A percentile compares a stretch with the other conserved stretches of the same genome.
These are phyloP conservation scores for Enteromius afrohamiltoni DNA, from an alignment of 2,797 vertebrate genomes.

Conservation along the genomic window DNA sequence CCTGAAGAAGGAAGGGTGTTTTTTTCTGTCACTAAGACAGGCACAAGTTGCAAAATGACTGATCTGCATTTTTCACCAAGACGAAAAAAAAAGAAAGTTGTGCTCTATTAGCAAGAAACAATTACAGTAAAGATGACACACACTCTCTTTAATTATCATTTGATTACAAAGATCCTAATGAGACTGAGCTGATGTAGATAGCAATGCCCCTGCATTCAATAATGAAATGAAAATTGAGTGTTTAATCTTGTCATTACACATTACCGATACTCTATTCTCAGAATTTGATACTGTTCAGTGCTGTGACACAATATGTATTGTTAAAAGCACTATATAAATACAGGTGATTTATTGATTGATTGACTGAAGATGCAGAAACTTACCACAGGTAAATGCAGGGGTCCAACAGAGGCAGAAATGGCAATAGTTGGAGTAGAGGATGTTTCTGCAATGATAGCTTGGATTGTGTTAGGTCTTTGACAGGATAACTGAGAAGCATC, in stretches of 20 bases:
- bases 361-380: neutral
- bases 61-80: slow-evolving; percentile 63
- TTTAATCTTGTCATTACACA: too few relatives aligned
- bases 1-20: slow-evolving; percentile 75
- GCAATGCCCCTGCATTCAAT: too few relatives aligned
- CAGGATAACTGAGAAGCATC: slow-evolving; percentile 37
- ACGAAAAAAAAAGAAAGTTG: neutral
- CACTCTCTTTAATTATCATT: too few relatives aligned
- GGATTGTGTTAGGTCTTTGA: slow-evolving; percentile 56
- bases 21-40: slow-evolving; percentile 74
- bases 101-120: neutral
- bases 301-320: too few relatives aligned
- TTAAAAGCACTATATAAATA: too few relatives aligned
- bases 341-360: too few relatives aligned
- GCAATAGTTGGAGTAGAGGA: slow-evolving; percentile 66
- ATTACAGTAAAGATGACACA: neutral
- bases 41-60: slow-evolving; percentile 77
- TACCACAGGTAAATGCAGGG: slow-evolving; percentile 65
- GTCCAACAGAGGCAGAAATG: slow-evolving; percentile 62
- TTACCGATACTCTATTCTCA: too few relatives aligned
- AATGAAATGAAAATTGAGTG: too few relatives aligned
- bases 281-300: too few relatives aligned
- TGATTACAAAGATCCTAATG: too few relatives aligned
- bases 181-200: too few relatives aligned
- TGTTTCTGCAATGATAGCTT: slow-evolving; percentile 66